Evolutionary conservation across 2,797 vertebrate genomes (phyloP), one percentile per base, ranked within the genome.

Genomic region (Thripadectes ignobilis): DNA sequence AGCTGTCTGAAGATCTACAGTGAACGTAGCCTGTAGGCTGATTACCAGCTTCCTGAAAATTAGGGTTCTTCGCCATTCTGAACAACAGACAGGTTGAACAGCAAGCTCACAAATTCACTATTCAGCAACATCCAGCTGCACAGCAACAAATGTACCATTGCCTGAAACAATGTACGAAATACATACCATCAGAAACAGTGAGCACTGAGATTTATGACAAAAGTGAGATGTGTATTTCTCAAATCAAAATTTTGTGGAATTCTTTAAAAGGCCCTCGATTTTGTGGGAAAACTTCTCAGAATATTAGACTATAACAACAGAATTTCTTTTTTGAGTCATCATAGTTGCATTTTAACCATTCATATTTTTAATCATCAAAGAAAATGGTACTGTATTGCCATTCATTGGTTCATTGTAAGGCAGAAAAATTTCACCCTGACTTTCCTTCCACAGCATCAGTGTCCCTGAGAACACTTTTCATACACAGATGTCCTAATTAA

Each of bases 41-140:
- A 49, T 80, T 88, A 34, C 88, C 78, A 4, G 13, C 94, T 72
- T 97, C 93, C 4, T 96, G 95, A 88, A 97, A 97, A 82, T 92
- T 96, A 87, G 96, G 96, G 65, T 96, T 97, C 86, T 97, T 97
- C 1, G 95, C 96, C 96, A 97, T 97, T 76, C 41, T 94, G 88
- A 96, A 58, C 68, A 92, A 41, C 34, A 46, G 91, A n/a, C 3
- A 43, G 93, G 71, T 3, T 11, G 65, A 93, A 95, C 26, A 85
- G 67, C 80, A 89, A 74, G 71, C 65, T 91, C 92, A 92, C 24
- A 94, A 81, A 96, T 92, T 77, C 0, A 0, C 41, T 77, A 71
- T 43, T 87, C 84, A 91, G 78, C 36, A 79, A 76, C 90, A 91
- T 54, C 92, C 94, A 95, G 86, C 86, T 92, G 84, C 84, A 77